Percentiles rank a stretch among this genome's conserved stretches.
Evolutionary conservation across 2,888 invertebrate species (phyloP).

Genomic region (Hyposoter dolosus): DNA sequence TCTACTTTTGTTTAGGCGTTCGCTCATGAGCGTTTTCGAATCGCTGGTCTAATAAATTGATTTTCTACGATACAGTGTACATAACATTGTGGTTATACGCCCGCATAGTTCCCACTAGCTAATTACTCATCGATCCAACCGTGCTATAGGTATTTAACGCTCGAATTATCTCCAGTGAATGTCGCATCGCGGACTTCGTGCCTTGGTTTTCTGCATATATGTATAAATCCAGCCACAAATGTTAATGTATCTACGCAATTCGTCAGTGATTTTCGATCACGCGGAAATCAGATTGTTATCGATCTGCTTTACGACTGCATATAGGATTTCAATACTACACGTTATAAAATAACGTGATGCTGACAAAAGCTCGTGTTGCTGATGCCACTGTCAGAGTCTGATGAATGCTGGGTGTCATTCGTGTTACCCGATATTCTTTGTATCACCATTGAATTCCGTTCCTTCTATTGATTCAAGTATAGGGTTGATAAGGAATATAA

Average conservation of each 20-base stretch:
- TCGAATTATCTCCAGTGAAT: constrained; percentile 21
- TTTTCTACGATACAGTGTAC: neutral
- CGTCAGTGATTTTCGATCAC: neutral
- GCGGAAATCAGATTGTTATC: constrained; percentile 22
- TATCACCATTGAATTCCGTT: neutral
- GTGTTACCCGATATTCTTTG: neutral
- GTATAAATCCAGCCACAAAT: neutral
- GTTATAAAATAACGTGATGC: neutral
- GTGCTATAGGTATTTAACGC: constrained; percentile 11
- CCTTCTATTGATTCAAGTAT: neutral
- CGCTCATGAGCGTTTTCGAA: neutral
- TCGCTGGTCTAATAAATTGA: neutral
- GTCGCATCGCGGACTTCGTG: neutral
- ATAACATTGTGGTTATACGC: constrained; percentile 3
- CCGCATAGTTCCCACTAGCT: constrained; percentile 5
- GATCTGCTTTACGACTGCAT: constrained; percentile 17
- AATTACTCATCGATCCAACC: constrained; percentile 48
- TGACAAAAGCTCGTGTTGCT: neutral
- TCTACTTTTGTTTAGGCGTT: neutral
- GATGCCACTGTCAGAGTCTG: neutral
- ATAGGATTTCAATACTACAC: neutral
- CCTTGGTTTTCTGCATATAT: neutral
- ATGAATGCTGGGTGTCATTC: constrained; percentile 17
- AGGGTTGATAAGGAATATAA: neutral
- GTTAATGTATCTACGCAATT: neutral